Evolutionary conservation across 2,888 invertebrate genomes (phyloP).

Genomic region (Anoplius nigerrimus): DNA sequence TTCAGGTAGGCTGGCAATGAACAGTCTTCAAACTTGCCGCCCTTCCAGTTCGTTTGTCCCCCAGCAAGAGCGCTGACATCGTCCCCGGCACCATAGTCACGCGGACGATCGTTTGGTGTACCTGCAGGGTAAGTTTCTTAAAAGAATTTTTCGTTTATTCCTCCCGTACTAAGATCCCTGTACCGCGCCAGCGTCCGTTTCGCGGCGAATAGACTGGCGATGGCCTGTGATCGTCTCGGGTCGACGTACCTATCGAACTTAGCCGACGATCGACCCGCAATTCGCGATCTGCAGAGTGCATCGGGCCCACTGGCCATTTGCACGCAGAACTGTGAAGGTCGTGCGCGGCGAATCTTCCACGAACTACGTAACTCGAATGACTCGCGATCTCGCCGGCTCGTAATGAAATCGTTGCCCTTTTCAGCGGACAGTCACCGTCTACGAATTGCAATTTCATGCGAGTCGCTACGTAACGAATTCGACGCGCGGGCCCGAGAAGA

Average conservation of each 20-base stretch:
- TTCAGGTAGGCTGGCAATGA: neutral
- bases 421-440: neutral
- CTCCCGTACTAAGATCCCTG: no score
- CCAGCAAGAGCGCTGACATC: constrained; percentile 6
- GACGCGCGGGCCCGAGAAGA: no score
- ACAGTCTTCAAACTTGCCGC: constrained; percentile 18
- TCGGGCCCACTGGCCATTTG: constrained; percentile 5
- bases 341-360: no score
- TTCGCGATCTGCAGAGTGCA: neutral
- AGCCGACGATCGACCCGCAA: no score
- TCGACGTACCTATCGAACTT: no score
- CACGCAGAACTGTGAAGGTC: neutral
- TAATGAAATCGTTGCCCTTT: no score
- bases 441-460: no score
- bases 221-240: no score
- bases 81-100: constrained; percentile 1
- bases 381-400: neutral
- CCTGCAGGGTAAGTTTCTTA: constrained; percentile 22
- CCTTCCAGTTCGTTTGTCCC: constrained; percentile 5
- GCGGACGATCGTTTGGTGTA: neutral
- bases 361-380: no score
- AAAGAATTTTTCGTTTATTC: neutral
- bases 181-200: no score
- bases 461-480: no score
- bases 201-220: no score